Percentiles rank a stretch among this genome's conserved stretches.
Evolutionary conservation across 2,888 invertebrate species (phyloP).

Genomic region (Cryptocheilus praepositus): DNA sequence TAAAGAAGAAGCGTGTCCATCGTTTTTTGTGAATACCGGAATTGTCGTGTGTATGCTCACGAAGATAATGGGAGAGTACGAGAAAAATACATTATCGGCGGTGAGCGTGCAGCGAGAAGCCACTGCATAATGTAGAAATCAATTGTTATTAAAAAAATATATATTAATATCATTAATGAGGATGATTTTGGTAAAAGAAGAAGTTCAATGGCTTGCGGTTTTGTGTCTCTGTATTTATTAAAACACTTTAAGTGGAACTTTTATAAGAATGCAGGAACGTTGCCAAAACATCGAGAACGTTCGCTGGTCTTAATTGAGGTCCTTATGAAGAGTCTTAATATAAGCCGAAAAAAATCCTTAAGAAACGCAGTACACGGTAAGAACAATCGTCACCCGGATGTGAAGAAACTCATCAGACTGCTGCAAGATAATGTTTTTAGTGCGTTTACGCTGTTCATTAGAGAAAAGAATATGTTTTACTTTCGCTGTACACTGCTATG

Average conservation of each 20-base stretch:
- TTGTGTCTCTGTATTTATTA: constrained; percentile 48
- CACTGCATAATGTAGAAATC: constrained; percentile 46
- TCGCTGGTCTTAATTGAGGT: constrained; percentile 40
- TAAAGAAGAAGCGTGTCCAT: constrained; percentile 53
- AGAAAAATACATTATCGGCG: constrained; percentile 33
- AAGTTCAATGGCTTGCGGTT: constrained; percentile 21
- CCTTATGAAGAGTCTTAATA: constrained; percentile 42
- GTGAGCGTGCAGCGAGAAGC: constrained; percentile 1
- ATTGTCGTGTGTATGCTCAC: too few species aligned
- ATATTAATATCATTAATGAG: constrained; percentile 44
- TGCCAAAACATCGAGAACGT: constrained; percentile 31
- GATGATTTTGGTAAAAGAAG: constrained; percentile 16
- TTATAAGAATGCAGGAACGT: constrained; percentile 39
- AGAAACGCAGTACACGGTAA: constrained; percentile 53
- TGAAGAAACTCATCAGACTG: too few species aligned
- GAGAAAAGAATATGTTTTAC: constrained; percentile 16
- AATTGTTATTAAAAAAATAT: constrained; percentile 44
- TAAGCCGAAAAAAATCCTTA: constrained; percentile 32
- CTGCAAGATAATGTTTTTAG: too few species aligned
- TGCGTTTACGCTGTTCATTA: constrained; percentile 8
- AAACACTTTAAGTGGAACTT: constrained; percentile 49
- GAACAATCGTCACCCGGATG: not conserved
- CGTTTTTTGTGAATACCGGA: constrained; percentile 53
- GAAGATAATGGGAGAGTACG: constrained; percentile 21
- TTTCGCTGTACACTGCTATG: constrained; percentile 31